These are phyloP conservation scores for Sinelater perroti DNA, from an alignment of 2,888 invertebrate genomes.

Conservation along the genomic window DNA sequence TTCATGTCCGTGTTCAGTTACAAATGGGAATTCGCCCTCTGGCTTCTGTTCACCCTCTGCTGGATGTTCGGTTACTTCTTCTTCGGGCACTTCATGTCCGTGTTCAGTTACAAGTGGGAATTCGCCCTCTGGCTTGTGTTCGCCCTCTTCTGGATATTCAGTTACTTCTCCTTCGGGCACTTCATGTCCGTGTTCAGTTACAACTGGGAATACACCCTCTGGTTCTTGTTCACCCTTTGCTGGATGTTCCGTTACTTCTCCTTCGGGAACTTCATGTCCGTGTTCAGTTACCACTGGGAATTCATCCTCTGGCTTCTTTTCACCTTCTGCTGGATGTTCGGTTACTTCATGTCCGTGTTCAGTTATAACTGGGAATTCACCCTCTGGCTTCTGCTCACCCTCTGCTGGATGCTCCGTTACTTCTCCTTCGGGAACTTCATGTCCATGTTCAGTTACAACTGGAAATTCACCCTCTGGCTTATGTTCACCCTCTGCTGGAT, in stretches of 20 bases:
- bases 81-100: too few relatives aligned
- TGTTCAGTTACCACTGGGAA: not conserved
- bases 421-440: not conserved
- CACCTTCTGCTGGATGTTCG: too few relatives aligned
- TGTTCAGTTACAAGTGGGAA: not conserved
- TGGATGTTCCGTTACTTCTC: constrained; percentile 8
- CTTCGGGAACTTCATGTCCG: too few relatives aligned
- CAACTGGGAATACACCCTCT: too few relatives aligned
- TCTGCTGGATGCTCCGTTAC: too few relatives aligned
- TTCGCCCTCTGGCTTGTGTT: too few relatives aligned
- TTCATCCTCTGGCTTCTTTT: too few relatives aligned
- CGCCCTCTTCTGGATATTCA: not conserved
- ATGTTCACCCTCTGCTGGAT: constrained; percentile 18
- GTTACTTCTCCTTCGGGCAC: not conserved
- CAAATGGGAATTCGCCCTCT: constrained; percentile 28
- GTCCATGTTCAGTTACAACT: constrained; percentile 15
- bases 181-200: not conserved
- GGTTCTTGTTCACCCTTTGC: not conserved
- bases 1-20: constrained; percentile 10
- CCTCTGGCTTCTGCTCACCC: too few relatives aligned
- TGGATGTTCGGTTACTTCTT: too few relatives aligned
- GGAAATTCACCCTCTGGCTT: constrained; percentile 30
- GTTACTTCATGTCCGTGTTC: too few relatives aligned
- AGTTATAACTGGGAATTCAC: too few relatives aligned
- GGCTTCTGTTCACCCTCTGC: constrained; percentile 24